A percentile compares a stretch with the other conserved stretches of the same genome.
Conservation (phyloP, 53 echinoderm and acorn worm genomes). For the Crossaster papposus region DNA sequence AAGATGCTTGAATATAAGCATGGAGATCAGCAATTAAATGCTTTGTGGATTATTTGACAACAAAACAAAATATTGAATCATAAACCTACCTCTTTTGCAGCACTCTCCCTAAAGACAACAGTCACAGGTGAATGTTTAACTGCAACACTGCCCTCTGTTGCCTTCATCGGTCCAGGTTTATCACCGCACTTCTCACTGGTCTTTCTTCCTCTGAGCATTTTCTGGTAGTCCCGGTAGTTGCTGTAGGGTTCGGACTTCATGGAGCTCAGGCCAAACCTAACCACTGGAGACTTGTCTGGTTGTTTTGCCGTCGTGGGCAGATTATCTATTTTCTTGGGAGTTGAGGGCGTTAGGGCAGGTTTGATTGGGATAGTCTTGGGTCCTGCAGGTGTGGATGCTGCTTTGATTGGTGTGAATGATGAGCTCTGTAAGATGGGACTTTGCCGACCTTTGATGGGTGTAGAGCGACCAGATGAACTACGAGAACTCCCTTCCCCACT, state of each 20-base stretch:
- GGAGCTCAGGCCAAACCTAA: slow-evolving; percentile 40
- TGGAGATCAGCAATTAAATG: not conserved
- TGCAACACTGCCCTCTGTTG: slow-evolving; percentile 54
- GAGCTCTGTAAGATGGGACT: slow-evolving; percentile 29
- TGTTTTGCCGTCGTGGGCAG: not conserved
- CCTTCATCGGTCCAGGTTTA: slow-evolving; percentile 50
- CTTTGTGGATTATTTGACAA: not conserved
- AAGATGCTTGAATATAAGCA: not conserved
- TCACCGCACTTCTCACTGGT: slow-evolving; percentile 33
- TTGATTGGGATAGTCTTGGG: slow-evolving; percentile 8
- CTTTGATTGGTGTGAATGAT: slow-evolving; percentile 30
- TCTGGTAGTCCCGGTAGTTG: slow-evolving; percentile 83
- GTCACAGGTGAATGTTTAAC: slow-evolving; percentile 9
- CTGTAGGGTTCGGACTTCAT: slow-evolving; percentile 21
- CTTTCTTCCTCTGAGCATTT: slow-evolving; percentile 63
- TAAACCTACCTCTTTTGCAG: slow-evolving; percentile 32
- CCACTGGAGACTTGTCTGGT: slow-evolving; percentile 10
- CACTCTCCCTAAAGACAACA: slow-evolving; percentile 21
- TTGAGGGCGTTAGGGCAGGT: not conserved
- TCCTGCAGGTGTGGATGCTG: slow-evolving; percentile 5
- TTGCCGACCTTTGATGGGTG: slow-evolving; percentile 24
- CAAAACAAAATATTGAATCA: not conserved
- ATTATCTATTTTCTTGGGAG: slow-evolving; percentile 12
- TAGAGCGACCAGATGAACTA: slow-evolving; percentile 47
- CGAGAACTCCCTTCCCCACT: slow-evolving; percentile 26